Evolutionary conservation across 2,888 invertebrate genomes (phyloP).

Genomic region (Siphonodentalium dalli): DNA sequence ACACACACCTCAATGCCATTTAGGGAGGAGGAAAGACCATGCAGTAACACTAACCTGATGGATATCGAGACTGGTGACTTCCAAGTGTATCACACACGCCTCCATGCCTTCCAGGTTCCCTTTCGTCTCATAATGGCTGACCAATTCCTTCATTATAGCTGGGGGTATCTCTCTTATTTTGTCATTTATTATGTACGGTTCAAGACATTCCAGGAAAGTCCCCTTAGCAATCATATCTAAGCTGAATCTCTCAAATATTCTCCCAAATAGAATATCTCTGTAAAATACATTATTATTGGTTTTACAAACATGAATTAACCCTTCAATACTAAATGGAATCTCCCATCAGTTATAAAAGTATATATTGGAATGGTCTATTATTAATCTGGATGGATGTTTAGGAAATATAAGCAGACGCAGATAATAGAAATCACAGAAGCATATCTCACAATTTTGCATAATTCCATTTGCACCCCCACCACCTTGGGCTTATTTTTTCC

Average conservation of each 20-base stretch:
- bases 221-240: slow-evolving; percentile 72
- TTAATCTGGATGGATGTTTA: too few species aligned
- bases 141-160: slow-evolving; percentile 76
- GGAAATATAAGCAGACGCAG: too few species aligned
- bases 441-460: not conserved
- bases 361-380: too few species aligned
- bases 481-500: too few species aligned
- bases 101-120: slow-evolving; percentile 74
- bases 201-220: slow-evolving; percentile 75
- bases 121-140: slow-evolving; percentile 74
- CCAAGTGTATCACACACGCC: slow-evolving; percentile 76
- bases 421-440: not conserved
- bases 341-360: too few species aligned
- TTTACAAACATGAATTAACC: too few species aligned
- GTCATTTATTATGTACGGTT: slow-evolving; percentile 75
- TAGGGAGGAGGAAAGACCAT: too few species aligned
- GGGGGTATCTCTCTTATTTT: slow-evolving; percentile 73
- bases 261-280: slow-evolving; percentile 66
- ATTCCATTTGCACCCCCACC: too few species aligned
- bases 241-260: slow-evolving; percentile 72
- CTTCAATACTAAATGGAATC: too few species aligned
- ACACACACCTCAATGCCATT: slow-evolving; percentile 79
- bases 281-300: slow-evolving; percentile 13
- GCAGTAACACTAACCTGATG: slow-evolving; percentile 75
- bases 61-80: slow-evolving; percentile 78